Conservation (phyloP, 2,888 invertebrate species). For the Tiphia femorata region DNA sequence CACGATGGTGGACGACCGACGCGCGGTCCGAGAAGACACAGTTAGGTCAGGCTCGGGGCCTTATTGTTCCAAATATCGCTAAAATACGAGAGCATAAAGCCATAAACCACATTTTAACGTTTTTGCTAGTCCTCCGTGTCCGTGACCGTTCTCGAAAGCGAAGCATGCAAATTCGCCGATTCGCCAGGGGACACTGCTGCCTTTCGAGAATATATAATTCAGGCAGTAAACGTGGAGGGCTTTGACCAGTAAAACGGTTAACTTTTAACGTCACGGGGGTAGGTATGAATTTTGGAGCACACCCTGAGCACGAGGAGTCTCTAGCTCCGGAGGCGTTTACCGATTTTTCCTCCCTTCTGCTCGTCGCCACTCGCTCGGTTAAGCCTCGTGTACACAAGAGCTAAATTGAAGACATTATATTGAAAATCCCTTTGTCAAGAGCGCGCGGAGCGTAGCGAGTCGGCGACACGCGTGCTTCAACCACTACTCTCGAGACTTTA, state of each 20-base stretch:
- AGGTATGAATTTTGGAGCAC: slow-evolving; percentile 23
- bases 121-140: slow-evolving; percentile 39
- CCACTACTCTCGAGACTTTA: too few relatives aligned
- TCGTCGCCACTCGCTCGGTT: too few relatives aligned
- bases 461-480: too few relatives aligned
- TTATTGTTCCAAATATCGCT: slow-evolving; percentile 59
- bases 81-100: slow-evolving; percentile 57
- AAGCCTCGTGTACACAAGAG: too few relatives aligned
- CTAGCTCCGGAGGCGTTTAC: too few relatives aligned
- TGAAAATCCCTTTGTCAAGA: too few relatives aligned
- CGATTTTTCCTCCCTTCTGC: too few relatives aligned
- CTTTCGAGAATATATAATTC: slow-evolving; percentile 48
- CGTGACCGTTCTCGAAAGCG: slow-evolving; percentile 13
- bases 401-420: too few relatives aligned
- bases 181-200: slow-evolving; percentile 20
- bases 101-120: slow-evolving; percentile 60
- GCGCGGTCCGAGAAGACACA: slow-evolving; percentile 24
- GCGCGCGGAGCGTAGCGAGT: too few relatives aligned
- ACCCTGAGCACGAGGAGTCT: slow-evolving; percentile 18
- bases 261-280: slow-evolving; percentile 41
- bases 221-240: slow-evolving; percentile 42
- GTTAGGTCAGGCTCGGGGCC: slow-evolving; percentile 47
- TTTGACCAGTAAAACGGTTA: slow-evolving; percentile 47
- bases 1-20: too few relatives aligned
- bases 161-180: slow-evolving; percentile 53